These are phyloP conservation scores for Drosophila santomea DNA, from an alignment of 1,140 invertebrate species.

Conservation along the genomic window DNA sequence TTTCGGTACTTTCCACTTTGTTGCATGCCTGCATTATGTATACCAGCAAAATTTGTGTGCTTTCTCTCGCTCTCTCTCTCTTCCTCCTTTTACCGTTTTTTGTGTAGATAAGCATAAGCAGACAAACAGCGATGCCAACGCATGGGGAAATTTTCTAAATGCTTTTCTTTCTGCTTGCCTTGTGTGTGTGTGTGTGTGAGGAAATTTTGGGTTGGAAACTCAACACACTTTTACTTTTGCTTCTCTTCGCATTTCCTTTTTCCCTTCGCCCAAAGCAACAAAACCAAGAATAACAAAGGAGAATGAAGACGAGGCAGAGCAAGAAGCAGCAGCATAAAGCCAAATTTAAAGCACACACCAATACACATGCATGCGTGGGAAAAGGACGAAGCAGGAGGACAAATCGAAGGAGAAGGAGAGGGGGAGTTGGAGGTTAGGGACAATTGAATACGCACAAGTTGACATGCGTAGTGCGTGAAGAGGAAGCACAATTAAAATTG, in stretches of 20 bases:
- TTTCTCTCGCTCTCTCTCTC: constrained; percentile 18
- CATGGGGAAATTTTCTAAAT: constrained; percentile 78
- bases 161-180: constrained; percentile 37
- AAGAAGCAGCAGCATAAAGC: constrained; percentile 39
- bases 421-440: constrained; percentile 36
- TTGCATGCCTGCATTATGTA: constrained; percentile 69
- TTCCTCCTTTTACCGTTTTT: constrained; percentile 14
- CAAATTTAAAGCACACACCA: constrained; percentile 46
- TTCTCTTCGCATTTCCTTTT: constrained; percentile 36
- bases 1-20: constrained; percentile 37
- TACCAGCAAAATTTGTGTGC: constrained; percentile 49
- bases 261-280: constrained; percentile 47
- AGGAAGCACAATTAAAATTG: constrained; percentile 81
- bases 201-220: constrained; percentile 69
- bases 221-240: constrained; percentile 80
- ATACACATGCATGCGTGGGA: constrained; percentile 1
- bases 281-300: constrained; percentile 77
- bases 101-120: constrained; percentile 65
- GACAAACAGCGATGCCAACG: constrained; percentile 52
- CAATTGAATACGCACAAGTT: constrained; percentile 77
- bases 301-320: constrained; percentile 40
- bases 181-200: constrained; percentile 35
- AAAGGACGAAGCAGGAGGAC: constrained; percentile 4
- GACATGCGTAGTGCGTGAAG: constrained; percentile 80
- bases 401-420: not conserved